phyloP scores from a whole-genome alignment of 2,113 vertebrate species.

The Vidua chalybeata region DNA sequence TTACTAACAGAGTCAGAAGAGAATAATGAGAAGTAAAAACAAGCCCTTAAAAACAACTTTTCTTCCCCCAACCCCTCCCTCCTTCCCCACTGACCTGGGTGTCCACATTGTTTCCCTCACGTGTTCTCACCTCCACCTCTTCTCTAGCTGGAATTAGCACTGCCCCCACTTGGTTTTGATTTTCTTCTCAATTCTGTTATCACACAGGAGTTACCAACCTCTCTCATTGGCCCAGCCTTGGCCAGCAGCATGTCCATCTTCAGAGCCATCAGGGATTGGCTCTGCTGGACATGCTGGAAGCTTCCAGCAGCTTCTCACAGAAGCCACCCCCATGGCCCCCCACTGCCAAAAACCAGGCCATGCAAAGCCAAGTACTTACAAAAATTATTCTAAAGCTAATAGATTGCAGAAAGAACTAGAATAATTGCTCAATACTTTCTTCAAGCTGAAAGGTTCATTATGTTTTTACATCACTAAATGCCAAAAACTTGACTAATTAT shows the following conservation, averaged over 20 bases:
- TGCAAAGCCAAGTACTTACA: not conserved
- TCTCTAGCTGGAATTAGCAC: not conserved
- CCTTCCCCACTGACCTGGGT: not conserved
- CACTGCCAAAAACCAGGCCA: not conserved
- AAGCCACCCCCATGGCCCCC: accelerated
- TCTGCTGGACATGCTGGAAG: not conserved
- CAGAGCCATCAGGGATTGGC: not conserved
- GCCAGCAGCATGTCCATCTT: not conserved
- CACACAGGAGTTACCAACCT: accelerated
- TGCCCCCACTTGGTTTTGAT: not conserved
- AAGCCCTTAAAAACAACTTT: not conserved
- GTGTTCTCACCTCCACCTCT: not conserved
- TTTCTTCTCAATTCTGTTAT: not conserved
- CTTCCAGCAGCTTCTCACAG: not conserved
- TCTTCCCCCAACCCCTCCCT: not conserved
- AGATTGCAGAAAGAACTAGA: not conserved
- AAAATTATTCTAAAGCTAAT: not conserved
- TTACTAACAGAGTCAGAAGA: not conserved
- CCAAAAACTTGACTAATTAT: conserved; percentile 41
- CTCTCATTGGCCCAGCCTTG: not conserved
- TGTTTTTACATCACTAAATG: conserved; percentile 4
- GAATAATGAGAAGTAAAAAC: not conserved
- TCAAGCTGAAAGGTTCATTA: not conserved
- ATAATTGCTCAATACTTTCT: not conserved
- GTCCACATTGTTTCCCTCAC: not conserved